Base-by-base conservation (phyloP, 2,888 invertebrate genomes). In the Allacma fusca region DNA sequence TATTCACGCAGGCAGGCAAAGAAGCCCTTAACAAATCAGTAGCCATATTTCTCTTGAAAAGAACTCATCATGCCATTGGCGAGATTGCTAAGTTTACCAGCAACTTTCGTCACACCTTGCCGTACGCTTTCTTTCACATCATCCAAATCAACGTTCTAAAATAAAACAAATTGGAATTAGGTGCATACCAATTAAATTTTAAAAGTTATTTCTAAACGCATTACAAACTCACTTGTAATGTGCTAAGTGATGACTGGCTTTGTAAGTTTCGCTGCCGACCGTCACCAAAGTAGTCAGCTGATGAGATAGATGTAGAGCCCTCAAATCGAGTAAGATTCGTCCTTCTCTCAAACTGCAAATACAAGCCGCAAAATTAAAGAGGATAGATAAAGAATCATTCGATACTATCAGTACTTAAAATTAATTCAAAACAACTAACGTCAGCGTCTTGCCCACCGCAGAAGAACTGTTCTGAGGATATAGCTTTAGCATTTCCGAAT, bases 91-190 rank as follows among this genome's bases (percentile, higher is more conserved):
- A 99, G 89, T 85, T 94, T 94, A n/a, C 96, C 98, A 72, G 98
- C 98, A 81, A 99, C 98, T 88, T 95, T 95, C 82, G 96, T 96
- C 76, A 99, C 98, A 79, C 99, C 98, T 86, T 96, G 94, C 85
- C 94, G 92, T 44, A 99, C 97, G 82, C 97, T 96, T 88, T 99
- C 99, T 86, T 94, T 95, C 57, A 99, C 96, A 86, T 98, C 98
- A 83, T 97, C 95, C 80, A 99, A 90, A 87, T 99, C 98, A 0
- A 90, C 90, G 12, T 88, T 86, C 83, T 86, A 84, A 19, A 78
- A 75, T 44, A 78, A 75, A 16, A 26, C 23, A 75, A 40, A 40
- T 40, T 40, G 5, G 13, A 13, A 40, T 40, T 40, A 40, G 13
- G 13, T 40, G 13, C 13, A 40, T 40, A 40, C 13, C 13, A 40